A percentile compares a stretch with the other conserved stretches of the same genome.
These are phyloP conservation scores for Percina caprodes DNA, from an alignment of 2,113 vertebrate species.

Conservation along the genomic window DNA sequence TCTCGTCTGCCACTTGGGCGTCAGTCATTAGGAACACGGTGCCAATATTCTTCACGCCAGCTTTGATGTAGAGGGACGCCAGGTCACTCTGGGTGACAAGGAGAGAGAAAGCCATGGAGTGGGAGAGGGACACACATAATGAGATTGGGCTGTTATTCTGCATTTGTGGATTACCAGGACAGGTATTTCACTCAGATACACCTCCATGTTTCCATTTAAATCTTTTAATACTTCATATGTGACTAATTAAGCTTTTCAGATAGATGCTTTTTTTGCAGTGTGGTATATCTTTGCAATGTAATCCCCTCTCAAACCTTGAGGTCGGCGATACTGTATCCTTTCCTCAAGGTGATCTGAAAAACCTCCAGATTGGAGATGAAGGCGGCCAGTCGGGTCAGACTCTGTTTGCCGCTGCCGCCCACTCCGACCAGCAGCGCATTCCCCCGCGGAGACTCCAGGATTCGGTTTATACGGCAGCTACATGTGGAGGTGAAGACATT, in stretches of 20 bases:
- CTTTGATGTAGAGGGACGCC: slow-evolving; percentile 90
- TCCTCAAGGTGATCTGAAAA: slow-evolving; percentile 95
- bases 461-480: slow-evolving; percentile 94
- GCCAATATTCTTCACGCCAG: slow-evolving; percentile 91
- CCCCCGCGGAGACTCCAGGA: slow-evolving; percentile 92
- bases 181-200: neutral
- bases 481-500: slow-evolving; percentile 55
- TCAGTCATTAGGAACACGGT: slow-evolving; percentile 94
- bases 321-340: slow-evolving; percentile 90
- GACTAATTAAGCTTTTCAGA: neutral
- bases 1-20: slow-evolving; percentile 91
- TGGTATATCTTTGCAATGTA: neutral
- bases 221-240: neutral
- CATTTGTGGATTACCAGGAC: slow-evolving; percentile 6
- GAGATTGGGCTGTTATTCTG: slow-evolving; percentile 32
- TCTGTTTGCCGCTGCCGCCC: slow-evolving; percentile 96
- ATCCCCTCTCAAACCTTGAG: slow-evolving; percentile 88
- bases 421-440: slow-evolving; percentile 94
- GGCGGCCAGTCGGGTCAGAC: slow-evolving; percentile 94
- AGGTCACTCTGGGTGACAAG: slow-evolving; percentile 77
- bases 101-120: slow-evolving; percentile 27
- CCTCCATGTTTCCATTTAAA: slow-evolving; percentile 4
- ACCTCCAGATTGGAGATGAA: slow-evolving; percentile 94
- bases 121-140: slow-evolving; percentile 33
- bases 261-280: neutral